Evolutionary conservation across 2,888 invertebrate species (phyloP).

Genomic region (Tenthredo scrophulariae): DNA sequence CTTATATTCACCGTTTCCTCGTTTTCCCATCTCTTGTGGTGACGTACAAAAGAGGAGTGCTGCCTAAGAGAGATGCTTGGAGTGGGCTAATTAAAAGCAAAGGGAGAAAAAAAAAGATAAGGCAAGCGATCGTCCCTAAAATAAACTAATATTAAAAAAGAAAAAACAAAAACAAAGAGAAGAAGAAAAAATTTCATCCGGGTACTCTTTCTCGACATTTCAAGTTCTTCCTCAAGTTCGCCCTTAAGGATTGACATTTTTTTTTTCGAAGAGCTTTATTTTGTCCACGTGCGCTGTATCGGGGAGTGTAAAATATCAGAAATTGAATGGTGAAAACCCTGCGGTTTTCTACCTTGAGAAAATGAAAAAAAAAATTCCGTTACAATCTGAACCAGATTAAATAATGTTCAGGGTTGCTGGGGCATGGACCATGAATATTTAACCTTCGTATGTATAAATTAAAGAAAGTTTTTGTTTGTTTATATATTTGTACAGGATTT

Average conservation of each 20-base stretch:
- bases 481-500: conserved; percentile 20
- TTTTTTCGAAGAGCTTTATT: not conserved
- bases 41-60: conserved; percentile 19
- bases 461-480: not conserved
- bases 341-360: not conserved
- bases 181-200: not conserved
- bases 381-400: not conserved
- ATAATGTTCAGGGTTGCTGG: not conserved
- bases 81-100: conserved; percentile 44
- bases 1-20: not conserved
- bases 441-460: conserved; percentile 1
- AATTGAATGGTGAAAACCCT: not conserved
- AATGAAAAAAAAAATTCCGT: not conserved
- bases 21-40: conserved; percentile 7
- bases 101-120: conserved; percentile 15
- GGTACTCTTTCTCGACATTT: not conserved
- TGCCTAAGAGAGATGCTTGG: conserved; percentile 34
- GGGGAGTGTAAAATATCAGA: not conserved
- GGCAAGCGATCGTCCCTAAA: conserved; percentile 27
- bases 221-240: not conserved
- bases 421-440: not conserved
- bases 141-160: conserved; percentile 11
- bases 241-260: not conserved
- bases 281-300: not conserved
- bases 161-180: not conserved